Evolutionary conservation across 2,888 invertebrate species (phyloP).

Genomic region (Chironomus riparius): DNA sequence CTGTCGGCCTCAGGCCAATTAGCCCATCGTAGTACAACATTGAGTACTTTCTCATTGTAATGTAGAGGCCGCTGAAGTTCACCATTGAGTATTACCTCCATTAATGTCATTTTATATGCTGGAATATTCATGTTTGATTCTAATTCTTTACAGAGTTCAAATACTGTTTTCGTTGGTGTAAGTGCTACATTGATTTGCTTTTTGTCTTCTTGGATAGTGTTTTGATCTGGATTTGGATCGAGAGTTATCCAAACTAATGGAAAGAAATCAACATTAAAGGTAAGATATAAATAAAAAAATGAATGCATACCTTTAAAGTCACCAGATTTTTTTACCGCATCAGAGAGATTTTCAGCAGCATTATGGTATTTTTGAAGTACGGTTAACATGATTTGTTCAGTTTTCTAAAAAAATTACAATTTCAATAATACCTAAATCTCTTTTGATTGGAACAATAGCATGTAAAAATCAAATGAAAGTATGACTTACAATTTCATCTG

Average conservation of each 20-base stretch:
- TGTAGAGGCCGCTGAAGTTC: slow-evolving; percentile 68
- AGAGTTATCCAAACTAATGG: slow-evolving; percentile 50
- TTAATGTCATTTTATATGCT: slow-evolving; percentile 62
- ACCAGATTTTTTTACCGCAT: slow-evolving; percentile 59
- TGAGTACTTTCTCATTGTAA: slow-evolving; percentile 52
- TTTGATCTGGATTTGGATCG: slow-evolving; percentile 47
- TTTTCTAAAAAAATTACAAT: slow-evolving; percentile 33
- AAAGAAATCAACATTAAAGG: too few species aligned
- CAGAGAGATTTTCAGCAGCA: slow-evolving; percentile 49
- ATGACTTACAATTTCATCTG: slow-evolving; percentile 55
- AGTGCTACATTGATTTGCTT: slow-evolving; percentile 44
- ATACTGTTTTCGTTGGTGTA: slow-evolving; percentile 66
- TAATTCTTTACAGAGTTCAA: slow-evolving; percentile 64
- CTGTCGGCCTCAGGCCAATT: slow-evolving; percentile 82
- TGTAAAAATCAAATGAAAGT: background rate
- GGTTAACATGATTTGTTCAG: slow-evolving; percentile 63
- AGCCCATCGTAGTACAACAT: slow-evolving; percentile 63
- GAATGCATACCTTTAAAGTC: slow-evolving; percentile 49
- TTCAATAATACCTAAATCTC: too few species aligned
- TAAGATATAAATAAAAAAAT: slow-evolving; percentile 36
- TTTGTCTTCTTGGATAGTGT: slow-evolving; percentile 35
- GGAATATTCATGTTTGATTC: slow-evolving; percentile 54
- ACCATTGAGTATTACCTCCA: slow-evolving; percentile 71
- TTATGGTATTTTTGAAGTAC: slow-evolving; percentile 62
- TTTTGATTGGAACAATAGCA: too few species aligned